Evolutionary conservation across 1,140 invertebrate species (phyloP), one percentile per base, ranked within the genome.

Genomic region (Schlechtendalia chinensis): DNA sequence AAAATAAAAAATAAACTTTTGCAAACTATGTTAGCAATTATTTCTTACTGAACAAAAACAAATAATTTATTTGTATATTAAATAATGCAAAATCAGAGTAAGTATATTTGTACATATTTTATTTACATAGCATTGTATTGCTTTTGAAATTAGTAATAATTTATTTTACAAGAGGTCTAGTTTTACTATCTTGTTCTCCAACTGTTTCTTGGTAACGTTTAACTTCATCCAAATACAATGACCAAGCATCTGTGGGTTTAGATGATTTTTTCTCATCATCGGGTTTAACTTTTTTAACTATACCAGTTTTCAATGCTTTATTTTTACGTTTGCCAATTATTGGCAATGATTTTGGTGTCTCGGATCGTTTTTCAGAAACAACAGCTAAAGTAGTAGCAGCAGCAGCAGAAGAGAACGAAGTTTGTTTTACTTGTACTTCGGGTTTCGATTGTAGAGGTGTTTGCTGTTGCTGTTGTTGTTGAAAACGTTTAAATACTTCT

Each of bases 161-260:
- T 77, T 79, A 82, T 77, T 97, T 96, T 59, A 97, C 94, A 71
- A 97, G 88, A 17, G 94, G 94, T 83, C 95, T 88, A 67, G 93
- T 96, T 86, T 95, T 96, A 12, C 87, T 86, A 50, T 79, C 75
- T 85, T 96, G 94, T 84, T 96, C 94, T 85, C 96, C 93, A 79
- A 93, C 94, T 65, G 93, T 92, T 85, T 95, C 93, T 84, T 94
- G 91, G 84, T 97, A 97, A 84, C 93, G 93, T 85, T 94, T 93
- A 11, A 97, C 95, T 89, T 97, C 95, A 39, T 92, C 92, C 90
- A 97, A 92, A 84, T 97, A 97, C 4, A 94, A 86, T 0, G 94
- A 93, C 95, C 95, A 97, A 11, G 95, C 93, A 86, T 96, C 94
- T 85, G 93, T 93, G 0, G 91, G 91, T 32, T 83, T 82, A 80